These are phyloP conservation scores for Loriculus beryllinus DNA, from an alignment of 2,797 vertebrate genomes.

Conservation along the genomic window DNA sequence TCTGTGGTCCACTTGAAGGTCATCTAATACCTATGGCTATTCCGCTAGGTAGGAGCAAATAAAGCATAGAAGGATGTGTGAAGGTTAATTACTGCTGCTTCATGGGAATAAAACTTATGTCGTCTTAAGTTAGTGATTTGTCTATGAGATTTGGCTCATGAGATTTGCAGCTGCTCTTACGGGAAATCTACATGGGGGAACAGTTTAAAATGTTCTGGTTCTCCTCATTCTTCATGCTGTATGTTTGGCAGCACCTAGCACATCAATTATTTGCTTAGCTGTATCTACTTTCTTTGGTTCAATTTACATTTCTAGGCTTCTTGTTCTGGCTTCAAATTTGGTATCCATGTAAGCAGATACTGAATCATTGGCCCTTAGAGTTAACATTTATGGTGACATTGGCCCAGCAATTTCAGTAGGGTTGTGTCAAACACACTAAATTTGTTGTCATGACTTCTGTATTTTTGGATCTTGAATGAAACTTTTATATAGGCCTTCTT, in stretches of 20 bases:
- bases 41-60: constrained; percentile 82
- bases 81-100: background rate
- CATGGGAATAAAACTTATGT: fast-evolving
- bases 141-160: background rate
- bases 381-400: background rate
- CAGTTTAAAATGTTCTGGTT: background rate
- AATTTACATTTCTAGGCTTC: background rate
- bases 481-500: background rate
- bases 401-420: background rate
- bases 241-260: background rate
- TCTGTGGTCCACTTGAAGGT: constrained; percentile 68
- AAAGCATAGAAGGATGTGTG: background rate
- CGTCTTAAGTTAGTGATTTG: background rate
- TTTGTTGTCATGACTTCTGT: background rate
- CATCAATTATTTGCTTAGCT: background rate
- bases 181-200: background rate
- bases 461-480: background rate
- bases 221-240: background rate
- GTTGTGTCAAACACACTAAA: background rate
- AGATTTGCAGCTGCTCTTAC: background rate
- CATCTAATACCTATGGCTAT: constrained; percentile 84
- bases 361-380: background rate
- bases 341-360: background rate
- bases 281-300: background rate
- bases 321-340: background rate